Percentiles rank a stretch among this genome's conserved stretches.
Conservation (phyloP, 2,888 invertebrate species). For the Argyra leucocephala region DNA sequence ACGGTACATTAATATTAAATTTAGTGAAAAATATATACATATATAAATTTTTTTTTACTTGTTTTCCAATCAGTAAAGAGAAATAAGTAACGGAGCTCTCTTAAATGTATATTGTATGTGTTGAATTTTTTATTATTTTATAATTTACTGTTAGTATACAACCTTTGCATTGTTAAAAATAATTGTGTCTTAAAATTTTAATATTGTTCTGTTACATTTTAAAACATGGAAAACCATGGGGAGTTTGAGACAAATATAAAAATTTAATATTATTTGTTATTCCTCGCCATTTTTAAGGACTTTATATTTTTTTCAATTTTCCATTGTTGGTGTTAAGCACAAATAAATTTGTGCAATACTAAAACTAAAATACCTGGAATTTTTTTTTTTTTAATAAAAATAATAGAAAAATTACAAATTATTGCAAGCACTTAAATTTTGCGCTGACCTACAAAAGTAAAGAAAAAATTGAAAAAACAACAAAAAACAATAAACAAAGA, state of each 20-base stretch:
- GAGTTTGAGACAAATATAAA: too few species aligned
- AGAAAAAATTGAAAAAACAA: background rate
- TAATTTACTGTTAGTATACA: too few species aligned
- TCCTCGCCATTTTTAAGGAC: background rate
- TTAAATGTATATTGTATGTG: too few species aligned
- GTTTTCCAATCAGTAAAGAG: too few species aligned
- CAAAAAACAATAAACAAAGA: background rate
- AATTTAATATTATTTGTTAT: background rate
- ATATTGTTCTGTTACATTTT: too few species aligned
- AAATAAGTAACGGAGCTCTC: too few species aligned
- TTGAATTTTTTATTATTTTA: too few species aligned
- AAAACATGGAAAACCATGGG: background rate
- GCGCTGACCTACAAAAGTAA: slow-evolving; percentile 2
- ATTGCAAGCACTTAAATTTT: background rate
- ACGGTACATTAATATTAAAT: too few species aligned
- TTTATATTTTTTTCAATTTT: background rate
- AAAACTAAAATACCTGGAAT: background rate
- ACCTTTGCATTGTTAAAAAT: too few species aligned
- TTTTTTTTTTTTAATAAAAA: background rate
- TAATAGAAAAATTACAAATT: background rate
- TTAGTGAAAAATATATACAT: too few species aligned
- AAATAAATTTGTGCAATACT: background rate
- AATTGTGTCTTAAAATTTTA: too few species aligned
- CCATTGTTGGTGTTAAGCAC: background rate
- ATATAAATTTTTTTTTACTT: too few species aligned